These are phyloP conservation scores for Aphidius ervi DNA, from an alignment of 1,140 invertebrate species.

Conservation along the genomic window DNA sequence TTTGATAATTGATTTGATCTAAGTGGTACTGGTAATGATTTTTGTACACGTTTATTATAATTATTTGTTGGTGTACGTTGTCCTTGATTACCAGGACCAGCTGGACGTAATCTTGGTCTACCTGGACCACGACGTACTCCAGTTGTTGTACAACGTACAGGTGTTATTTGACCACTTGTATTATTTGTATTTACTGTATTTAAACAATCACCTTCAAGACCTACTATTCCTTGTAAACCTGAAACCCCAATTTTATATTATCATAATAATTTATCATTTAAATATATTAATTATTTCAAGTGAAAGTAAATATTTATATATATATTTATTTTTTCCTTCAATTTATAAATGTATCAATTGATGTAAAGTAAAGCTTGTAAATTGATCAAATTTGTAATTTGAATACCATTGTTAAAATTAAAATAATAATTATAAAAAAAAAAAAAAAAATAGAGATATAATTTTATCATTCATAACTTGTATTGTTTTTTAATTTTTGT, in stretches of 20 bases:
- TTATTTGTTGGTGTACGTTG: constrained; percentile 53
- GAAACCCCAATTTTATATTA: neutral
- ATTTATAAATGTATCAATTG: no score
- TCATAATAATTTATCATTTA: neutral
- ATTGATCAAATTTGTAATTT: no score
- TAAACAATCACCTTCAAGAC: constrained; percentile 40
- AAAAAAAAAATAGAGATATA: no score
- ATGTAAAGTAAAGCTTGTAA: no score
- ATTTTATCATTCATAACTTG: no score
- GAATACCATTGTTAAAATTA: no score
- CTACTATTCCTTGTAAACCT: constrained; percentile 30
- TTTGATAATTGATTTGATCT: constrained; percentile 36
- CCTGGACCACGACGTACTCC: constrained; percentile 64
- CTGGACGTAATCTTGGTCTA: constrained; percentile 65
- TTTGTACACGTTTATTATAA: constrained; percentile 40
- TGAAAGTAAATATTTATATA: no score
- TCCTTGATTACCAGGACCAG: constrained; percentile 60
- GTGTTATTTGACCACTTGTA: constrained; percentile 25
- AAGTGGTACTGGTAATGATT: constrained; percentile 48
- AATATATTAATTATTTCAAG: no score
- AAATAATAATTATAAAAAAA: no score
- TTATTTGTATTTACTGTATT: constrained; percentile 34
- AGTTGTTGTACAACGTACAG: constrained; percentile 23
- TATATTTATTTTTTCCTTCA: no score
- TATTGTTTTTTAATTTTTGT: neutral